Evolutionary conservation across 2,113 vertebrate genomes (phyloP).

Genomic region (Melanostigma gelatinosum): DNA sequence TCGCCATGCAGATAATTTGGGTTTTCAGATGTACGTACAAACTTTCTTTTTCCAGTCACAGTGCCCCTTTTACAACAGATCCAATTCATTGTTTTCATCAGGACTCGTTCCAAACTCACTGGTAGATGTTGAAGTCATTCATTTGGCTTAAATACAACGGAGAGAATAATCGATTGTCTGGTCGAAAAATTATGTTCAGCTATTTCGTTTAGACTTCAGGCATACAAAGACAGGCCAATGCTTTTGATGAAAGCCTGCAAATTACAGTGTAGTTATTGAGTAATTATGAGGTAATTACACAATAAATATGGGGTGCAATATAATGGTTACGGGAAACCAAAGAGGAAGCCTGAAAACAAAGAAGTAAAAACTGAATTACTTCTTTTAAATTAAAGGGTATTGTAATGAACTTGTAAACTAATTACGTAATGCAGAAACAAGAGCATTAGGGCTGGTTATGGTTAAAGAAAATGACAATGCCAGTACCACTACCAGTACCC

Average conservation of each 20-base stretch:
- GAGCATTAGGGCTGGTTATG: too few relatives aligned
- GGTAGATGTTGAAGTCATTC: background rate
- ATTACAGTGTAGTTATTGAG: background rate
- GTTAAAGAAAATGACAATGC: too few relatives aligned
- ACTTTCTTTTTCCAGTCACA: background rate
- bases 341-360: background rate
- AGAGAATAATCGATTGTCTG: background rate
- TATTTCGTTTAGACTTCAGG: background rate
- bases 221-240: background rate
- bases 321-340: background rate
- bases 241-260: background rate
- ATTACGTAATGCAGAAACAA: background rate
- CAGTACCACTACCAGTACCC: too few relatives aligned
- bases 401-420: background rate
- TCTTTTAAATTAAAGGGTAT: background rate
- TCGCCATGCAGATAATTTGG: constrained; percentile 9
- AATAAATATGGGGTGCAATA: background rate
- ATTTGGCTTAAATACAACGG: background rate
- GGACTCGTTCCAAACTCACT: background rate
- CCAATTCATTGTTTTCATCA: background rate
- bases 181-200: background rate
- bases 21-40: constrained; percentile 6
- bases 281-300: constrained; percentile 14
- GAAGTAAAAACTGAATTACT: background rate
- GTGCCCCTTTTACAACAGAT: background rate